These are phyloP conservation scores for Phyllostomus hastatus DNA, from an alignment of 2,113 vertebrate genomes.

Conservation along the genomic window DNA sequence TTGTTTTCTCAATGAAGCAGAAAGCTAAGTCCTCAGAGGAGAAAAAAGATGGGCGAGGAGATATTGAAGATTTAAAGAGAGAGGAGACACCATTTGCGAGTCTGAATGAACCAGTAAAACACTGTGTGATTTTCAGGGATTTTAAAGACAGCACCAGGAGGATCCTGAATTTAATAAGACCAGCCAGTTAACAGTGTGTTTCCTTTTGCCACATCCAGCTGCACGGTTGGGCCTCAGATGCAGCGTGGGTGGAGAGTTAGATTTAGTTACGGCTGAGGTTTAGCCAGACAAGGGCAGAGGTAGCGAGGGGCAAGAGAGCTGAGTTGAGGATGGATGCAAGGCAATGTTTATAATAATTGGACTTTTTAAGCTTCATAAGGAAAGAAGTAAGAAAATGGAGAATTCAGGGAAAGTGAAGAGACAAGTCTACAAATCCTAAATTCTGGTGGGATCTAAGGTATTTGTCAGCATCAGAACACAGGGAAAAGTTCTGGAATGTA, in stretches of 20 bases:
- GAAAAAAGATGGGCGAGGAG: not conserved
- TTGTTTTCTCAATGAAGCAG: not conserved
- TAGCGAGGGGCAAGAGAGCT: fast-evolving
- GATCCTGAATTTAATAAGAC: not conserved
- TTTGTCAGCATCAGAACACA: not conserved
- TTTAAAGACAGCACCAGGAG: not conserved
- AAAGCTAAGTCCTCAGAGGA: not conserved
- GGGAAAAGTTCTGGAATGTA: not conserved
- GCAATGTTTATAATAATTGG: not conserved
- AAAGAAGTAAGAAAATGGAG: not conserved
- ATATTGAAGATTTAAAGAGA: not conserved
- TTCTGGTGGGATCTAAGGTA: not conserved
- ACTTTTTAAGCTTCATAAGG: not conserved
- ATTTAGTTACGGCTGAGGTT: not conserved
- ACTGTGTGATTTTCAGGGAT: not conserved
- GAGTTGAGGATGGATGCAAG: not conserved
- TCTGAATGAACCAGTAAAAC: not conserved
- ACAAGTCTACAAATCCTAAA: not conserved
- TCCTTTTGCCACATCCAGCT: not conserved
- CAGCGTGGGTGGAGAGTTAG: not conserved
- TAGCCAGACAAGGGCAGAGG: not conserved
- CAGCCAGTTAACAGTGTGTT: not conserved
- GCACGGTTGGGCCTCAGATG: not conserved
- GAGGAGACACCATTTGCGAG: not conserved
- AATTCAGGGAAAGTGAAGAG: not conserved